Base-by-base conservation (phyloP, 2,888 invertebrate genomes). In the Lapara coniferarum region DNA sequence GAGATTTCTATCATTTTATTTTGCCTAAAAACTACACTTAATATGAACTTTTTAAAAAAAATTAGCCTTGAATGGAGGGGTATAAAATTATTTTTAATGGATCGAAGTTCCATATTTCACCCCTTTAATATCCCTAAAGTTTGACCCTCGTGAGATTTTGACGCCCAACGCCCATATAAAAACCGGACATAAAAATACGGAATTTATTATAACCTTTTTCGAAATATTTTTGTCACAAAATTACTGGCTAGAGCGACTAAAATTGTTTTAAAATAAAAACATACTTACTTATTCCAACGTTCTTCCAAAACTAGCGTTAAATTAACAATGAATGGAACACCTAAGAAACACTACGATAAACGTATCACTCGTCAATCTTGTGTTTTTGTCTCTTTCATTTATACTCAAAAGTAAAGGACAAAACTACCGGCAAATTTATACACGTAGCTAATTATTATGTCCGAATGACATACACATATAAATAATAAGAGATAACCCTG, bases 401-500 rank as follows among this genome's bases (percentile, higher is more conserved):
- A 6, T 25, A 49, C 13, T 19, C 19, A 49, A 25, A 19, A 63
- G 63, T 19, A 19, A 63, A 16, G 46, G 13, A 49, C 63, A 19
- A 19, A n/a, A 46, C 7, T 13, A 63, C 55, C 49, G 19, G 13
- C 13, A 19, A 16, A 25, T 46, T 16, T 49, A 63, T 12, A 49
- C 5, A 12, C 46, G 49, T 1, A 63, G 12, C 16, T 63, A 63
- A 63, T 63, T 58, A 63, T 10, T 19, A 56, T 25, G 56, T 37
- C 30, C 37, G 37, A 37, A 37, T 10, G 2, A 49, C 19, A 59
- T 59, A 53, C 51, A 16, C 37, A 12, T 12, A 44, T 53, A 70
- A 67, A 69, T 49, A 53, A 63, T 68, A 63, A 16, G 16, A 59
- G 63, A 69, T 69, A 69, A 69, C 68, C 68, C 63, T 44, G 68